Percentiles rank a stretch among this genome's conserved stretches.
Conservation (phyloP, 2,888 invertebrate species). For the Tipula lateralis region DNA sequence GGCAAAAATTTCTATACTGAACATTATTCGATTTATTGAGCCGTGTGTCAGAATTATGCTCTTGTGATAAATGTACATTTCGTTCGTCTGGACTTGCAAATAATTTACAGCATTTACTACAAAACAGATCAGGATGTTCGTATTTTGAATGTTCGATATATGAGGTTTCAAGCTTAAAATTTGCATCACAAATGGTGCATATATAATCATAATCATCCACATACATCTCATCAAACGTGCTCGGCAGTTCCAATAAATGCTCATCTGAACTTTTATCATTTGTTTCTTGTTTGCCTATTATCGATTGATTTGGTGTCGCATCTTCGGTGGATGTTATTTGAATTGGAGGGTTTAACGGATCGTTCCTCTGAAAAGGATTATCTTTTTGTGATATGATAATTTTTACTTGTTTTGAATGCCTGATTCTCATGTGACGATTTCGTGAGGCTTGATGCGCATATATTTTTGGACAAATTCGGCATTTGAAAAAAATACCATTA, state of each 20-base stretch:
- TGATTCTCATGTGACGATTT: conserved; percentile 19
- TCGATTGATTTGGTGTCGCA: not conserved
- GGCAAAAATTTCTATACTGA: conserved; percentile 14
- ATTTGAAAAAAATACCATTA: conserved; percentile 20
- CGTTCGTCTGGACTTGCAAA: conserved; percentile 27
- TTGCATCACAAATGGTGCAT: not conserved
- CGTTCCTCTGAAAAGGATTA: not conserved
- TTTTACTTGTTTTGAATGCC: not conserved
- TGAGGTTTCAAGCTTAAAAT: not conserved
- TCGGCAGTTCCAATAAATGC: not conserved
- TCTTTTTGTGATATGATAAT: not conserved
- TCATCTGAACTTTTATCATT: not conserved
- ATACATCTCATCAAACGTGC: not conserved
- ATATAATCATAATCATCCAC: not conserved
- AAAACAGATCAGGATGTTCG: not conserved
- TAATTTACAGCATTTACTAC: conserved; percentile 26
- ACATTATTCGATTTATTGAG: not conserved
- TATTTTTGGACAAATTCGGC: conserved; percentile 20
- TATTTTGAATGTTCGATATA: not conserved
- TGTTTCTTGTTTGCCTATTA: too few species aligned
- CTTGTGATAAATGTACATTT: not conserved
- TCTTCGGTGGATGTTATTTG: not conserved
- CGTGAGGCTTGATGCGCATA: conserved; percentile 6
- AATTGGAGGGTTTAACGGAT: not conserved
- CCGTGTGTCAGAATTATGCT: not conserved